Conservation (phyloP, 2,113 vertebrate species). For the Sylvietta virens region DNA sequence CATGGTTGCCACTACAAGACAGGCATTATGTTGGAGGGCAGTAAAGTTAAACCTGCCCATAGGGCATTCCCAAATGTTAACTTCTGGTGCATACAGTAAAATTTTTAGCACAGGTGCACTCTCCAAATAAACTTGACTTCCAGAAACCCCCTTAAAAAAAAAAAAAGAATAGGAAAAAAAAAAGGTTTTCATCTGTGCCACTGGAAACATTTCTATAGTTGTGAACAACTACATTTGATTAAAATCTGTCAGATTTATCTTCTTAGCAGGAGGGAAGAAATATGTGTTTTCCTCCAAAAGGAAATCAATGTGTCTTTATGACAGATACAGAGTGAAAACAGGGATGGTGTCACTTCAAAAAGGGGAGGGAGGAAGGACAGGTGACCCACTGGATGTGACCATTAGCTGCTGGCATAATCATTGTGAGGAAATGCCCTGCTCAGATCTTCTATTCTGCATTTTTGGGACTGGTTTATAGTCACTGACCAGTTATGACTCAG, state of each 20-base stretch:
- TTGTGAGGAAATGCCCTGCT: conserved; percentile 12
- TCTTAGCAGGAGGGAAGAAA: conserved; percentile 70
- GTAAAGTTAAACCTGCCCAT: conserved; percentile 51
- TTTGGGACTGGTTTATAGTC: conserved; percentile 44
- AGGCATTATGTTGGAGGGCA: conserved; percentile 48
- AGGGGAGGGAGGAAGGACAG: conserved; percentile 4
- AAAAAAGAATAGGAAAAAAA: background rate
- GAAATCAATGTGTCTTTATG: conserved; percentile 81
- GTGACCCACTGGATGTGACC: background rate
- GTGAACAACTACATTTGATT: conserved; percentile 75
- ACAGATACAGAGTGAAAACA: conserved; percentile 67
- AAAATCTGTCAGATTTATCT: conserved; percentile 81
- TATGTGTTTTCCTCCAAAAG: conserved; percentile 73
- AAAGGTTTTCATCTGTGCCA: conserved; percentile 9
- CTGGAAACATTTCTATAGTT: conserved; percentile 60
- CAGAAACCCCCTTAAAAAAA: background rate
- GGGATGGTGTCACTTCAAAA: conserved; percentile 66
- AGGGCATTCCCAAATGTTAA: conserved; percentile 31
- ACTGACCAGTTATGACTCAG: conserved; percentile 35
- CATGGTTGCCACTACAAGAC: conserved; percentile 57
- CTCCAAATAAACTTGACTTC: conserved; percentile 24
- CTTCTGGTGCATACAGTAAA: conserved; percentile 22
- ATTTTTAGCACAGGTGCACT: conserved; percentile 37
- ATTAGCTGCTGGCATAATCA: conserved; percentile 41
- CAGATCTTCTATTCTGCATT: conserved; percentile 61